A percentile compares a stretch with the other conserved stretches of the same genome.
phyloP scores from a whole-genome alignment of 1,140 invertebrate species.

The Colletes latitarsis region DNA sequence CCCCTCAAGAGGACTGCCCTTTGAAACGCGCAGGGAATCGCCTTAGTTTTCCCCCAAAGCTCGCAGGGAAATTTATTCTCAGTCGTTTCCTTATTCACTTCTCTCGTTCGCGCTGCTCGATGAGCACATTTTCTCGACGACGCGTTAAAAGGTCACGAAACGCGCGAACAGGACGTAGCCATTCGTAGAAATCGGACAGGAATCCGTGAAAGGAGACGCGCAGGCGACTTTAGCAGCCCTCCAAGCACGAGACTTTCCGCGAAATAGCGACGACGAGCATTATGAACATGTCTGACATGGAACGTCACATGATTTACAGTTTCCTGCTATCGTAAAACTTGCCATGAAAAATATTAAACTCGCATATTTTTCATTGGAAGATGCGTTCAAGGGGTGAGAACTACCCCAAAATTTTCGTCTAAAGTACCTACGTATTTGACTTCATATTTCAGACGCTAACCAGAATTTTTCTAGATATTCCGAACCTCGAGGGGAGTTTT shows the following conservation, averaged over 20 bases:
- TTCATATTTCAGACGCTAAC: no score
- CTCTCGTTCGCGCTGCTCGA: background rate
- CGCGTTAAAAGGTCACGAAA: background rate
- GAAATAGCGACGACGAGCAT: background rate
- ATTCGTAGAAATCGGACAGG: background rate
- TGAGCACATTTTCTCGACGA: background rate
- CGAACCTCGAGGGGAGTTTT: no score
- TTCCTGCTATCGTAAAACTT: no score
- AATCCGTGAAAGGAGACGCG: no score
- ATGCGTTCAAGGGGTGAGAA: no score
- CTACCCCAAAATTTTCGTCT: no score
- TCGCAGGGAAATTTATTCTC: conserved; percentile 9
- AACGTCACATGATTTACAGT: no score
- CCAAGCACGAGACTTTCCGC: background rate
- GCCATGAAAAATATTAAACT: no score
- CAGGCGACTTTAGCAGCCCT: background rate
- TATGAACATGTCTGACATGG: background rate
- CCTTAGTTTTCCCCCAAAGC: no score
- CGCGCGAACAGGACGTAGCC: background rate
- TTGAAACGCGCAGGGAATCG: background rate
- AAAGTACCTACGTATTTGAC: no score
- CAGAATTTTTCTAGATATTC: no score
- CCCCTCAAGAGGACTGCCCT: background rate
- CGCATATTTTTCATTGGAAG: no score
- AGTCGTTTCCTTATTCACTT: background rate